Conservation (phyloP, 1,140 invertebrate genomes). For the Pseudoatta argentina region DNA sequence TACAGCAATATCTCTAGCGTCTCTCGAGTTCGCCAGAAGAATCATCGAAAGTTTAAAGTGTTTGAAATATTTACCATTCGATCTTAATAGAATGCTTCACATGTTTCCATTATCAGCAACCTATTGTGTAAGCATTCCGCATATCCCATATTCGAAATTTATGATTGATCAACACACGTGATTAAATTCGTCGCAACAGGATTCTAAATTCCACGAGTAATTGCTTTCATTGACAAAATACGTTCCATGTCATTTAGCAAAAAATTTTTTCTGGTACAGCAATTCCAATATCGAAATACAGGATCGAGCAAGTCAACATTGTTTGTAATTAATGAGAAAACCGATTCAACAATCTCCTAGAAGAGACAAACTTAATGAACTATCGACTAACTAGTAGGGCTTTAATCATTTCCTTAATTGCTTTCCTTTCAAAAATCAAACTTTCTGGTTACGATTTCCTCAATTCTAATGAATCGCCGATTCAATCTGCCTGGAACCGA, state of each 20-base stretch:
- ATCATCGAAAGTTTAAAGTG: not conserved
- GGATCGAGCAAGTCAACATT: not conserved
- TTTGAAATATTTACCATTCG: slow-evolving; percentile 10
- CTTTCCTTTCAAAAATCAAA: not conserved
- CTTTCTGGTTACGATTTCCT: not conserved
- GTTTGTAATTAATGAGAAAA: not conserved
- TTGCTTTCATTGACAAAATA: not conserved
- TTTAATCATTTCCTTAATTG: not conserved
- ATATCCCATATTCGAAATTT: not conserved
- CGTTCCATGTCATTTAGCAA: not conserved
- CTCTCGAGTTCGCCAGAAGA: not conserved
- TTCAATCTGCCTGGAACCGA: not conserved
- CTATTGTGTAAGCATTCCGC: not conserved
- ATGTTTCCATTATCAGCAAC: not conserved
- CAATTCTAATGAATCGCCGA: not conserved
- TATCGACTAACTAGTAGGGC: not conserved
- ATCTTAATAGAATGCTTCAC: not conserved
- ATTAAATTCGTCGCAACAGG: slow-evolving; percentile 28
- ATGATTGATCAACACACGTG: not conserved
- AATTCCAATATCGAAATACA: not conserved
- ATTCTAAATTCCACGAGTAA: not conserved
- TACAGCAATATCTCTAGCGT: not conserved
- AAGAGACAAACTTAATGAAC: not conserved
- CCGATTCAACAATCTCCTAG: not conserved
- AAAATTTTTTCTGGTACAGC: not conserved